A percentile compares a stretch with the other conserved stretches of the same genome.
Evolutionary conservation across 2,888 invertebrate genomes (phyloP).

Genomic region (Phortica okadai): DNA sequence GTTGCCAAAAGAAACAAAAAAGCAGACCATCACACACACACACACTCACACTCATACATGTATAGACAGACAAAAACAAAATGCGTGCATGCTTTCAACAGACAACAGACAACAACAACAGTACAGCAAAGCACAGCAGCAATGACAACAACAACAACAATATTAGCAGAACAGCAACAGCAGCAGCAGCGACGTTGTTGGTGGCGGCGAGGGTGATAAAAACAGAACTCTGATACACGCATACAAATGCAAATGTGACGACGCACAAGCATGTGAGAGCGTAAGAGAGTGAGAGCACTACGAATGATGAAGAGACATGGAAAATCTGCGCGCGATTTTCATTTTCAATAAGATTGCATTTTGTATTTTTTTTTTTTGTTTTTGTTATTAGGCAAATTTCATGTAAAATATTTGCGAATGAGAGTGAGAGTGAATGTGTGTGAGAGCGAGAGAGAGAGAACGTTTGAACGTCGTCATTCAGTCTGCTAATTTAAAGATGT

Average conservation of each 20-base stretch:
- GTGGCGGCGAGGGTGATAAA: conserved; percentile 42
- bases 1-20: conserved; percentile 1
- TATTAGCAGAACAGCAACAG: conserved; percentile 56
- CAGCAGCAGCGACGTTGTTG: conserved; percentile 46
- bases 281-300: background rate
- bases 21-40: conserved; percentile 14
- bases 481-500: conserved; percentile 21
- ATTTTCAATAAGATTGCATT: conserved; percentile 19
- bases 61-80: background rate
- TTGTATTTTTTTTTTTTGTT: background rate
- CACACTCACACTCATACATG: background rate
- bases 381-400: background rate
- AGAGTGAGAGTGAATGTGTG: background rate
- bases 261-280: background rate
- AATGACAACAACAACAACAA: conserved; percentile 49
- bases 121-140: conserved; percentile 32
- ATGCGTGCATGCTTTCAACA: conserved; percentile 14
- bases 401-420: background rate
- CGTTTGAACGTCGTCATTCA: conserved; percentile 14
- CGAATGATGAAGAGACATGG: background rate
- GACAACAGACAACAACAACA: conserved; percentile 20
- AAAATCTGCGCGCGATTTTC: conserved; percentile 28
- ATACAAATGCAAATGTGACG: conserved; percentile 1
- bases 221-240: conserved; percentile 14
- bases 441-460: conserved; percentile 13